A percentile compares a stretch with the other conserved stretches of the same genome.
Conservation (phyloP, 1,140 invertebrate genomes). For the Chlorops oryzae region DNA sequence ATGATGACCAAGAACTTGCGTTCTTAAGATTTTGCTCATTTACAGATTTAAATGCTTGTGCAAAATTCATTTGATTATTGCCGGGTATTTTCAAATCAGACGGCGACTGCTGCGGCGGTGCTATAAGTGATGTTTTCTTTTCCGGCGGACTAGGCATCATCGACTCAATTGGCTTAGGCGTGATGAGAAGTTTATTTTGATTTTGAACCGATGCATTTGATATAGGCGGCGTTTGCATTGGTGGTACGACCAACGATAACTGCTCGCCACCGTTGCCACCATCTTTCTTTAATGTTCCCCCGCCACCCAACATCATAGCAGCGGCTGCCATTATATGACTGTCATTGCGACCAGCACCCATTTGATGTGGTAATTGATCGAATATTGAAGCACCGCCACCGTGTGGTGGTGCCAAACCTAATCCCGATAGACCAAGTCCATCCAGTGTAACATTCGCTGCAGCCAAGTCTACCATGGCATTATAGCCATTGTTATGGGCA, state of each 20-base stretch:
- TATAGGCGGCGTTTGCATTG: slow-evolving; percentile 16
- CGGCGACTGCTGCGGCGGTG: slow-evolving; percentile 39
- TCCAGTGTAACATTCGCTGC: slow-evolving; percentile 10
- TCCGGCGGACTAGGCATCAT: slow-evolving; percentile 53
- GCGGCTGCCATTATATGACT: slow-evolving; percentile 21
- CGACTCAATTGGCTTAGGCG: slow-evolving; percentile 58
- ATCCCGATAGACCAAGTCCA: slow-evolving; percentile 9
- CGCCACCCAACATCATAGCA: slow-evolving; percentile 18
- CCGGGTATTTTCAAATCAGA: slow-evolving; percentile 39
- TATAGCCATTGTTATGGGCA: slow-evolving; percentile 39
- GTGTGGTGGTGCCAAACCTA: slow-evolving; percentile 16
- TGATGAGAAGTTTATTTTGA: slow-evolving; percentile 52
- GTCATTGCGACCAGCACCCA: slow-evolving; percentile 13
- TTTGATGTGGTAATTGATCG: slow-evolving; percentile 14
- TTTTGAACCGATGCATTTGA: slow-evolving; percentile 49
- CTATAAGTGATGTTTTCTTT: slow-evolving; percentile 38
- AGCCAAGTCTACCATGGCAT: slow-evolving; percentile 33
- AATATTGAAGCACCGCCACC: slow-evolving; percentile 16
- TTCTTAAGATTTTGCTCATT: slow-evolving; percentile 77
- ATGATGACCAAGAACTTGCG: slow-evolving; percentile 85
- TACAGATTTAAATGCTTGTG: slow-evolving; percentile 60
- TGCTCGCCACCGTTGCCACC: slow-evolving; percentile 14
- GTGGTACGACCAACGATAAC: slow-evolving; percentile 16
- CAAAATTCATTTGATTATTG: slow-evolving; percentile 51
- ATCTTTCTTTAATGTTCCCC: slow-evolving; percentile 1